Percentiles rank a stretch among this genome's conserved stretches.
phyloP scores from a whole-genome alignment of 2,113 vertebrate genomes.

The Pseudorhombus dupliciocellatus region DNA sequence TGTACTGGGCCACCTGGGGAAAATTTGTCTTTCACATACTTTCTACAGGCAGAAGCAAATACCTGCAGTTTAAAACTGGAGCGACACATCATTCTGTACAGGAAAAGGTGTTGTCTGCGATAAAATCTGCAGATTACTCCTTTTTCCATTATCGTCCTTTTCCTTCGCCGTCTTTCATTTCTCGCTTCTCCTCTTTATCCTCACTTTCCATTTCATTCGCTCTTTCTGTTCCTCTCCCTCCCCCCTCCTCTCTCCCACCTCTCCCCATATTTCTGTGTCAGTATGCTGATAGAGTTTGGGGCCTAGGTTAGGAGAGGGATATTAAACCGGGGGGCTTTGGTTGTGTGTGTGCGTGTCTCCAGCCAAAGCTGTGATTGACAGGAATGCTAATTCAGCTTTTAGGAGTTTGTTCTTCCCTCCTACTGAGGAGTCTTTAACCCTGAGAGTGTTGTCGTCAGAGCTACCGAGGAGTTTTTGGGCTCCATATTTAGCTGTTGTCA shows the following conservation, averaged over 20 bases:
- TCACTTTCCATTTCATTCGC: conserved; percentile 45
- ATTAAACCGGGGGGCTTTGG: conserved; percentile 65
- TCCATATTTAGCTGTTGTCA: conserved; percentile 67
- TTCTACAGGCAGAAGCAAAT: conserved; percentile 7
- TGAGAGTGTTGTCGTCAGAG: conserved; percentile 48
- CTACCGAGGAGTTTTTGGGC: conserved; percentile 58
- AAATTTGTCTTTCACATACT: conserved; percentile 7
- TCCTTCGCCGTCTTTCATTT: conserved; percentile 64
- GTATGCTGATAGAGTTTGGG: conserved; percentile 69
- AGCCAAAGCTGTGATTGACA: conserved; percentile 68
- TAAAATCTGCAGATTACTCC: conserved; percentile 63
- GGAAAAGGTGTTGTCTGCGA: conserved; percentile 58
- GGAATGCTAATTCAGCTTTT: conserved; percentile 79
- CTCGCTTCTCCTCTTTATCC: conserved; percentile 45
- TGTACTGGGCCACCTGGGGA: conserved; percentile 20
- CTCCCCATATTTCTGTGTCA: conserved; percentile 62
- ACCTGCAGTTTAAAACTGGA: conserved; percentile 40
- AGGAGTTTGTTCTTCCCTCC: conserved; percentile 67
- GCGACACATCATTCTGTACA: conserved; percentile 33
- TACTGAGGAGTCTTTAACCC: conserved; percentile 67
- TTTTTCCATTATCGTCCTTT: conserved; percentile 63
- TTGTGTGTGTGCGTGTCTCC: conserved; percentile 42
- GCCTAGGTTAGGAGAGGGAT: conserved; percentile 66
- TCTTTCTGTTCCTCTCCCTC: background rate
- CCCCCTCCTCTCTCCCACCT: conserved; percentile 21